These are phyloP conservation scores for Sebastes steindachneri DNA, from an alignment of 2,797 vertebrate species.

Conservation along the genomic window DNA sequence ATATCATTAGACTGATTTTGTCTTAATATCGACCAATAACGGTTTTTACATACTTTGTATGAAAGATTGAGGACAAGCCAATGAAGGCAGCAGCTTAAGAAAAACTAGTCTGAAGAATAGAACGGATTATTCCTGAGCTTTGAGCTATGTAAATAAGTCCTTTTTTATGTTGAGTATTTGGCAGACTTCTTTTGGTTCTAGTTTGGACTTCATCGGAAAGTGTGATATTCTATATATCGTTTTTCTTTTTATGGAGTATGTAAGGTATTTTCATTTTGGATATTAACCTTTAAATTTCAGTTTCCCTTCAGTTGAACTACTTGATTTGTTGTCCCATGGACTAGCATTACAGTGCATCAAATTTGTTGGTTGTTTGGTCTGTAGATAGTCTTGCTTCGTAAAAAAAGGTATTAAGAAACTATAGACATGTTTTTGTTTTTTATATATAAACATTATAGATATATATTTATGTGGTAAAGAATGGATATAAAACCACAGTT, in stretches of 20 bases:
- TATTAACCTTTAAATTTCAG: slow-evolving; percentile 83
- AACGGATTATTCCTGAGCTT: slow-evolving; percentile 92
- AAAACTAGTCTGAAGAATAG: slow-evolving; percentile 82
- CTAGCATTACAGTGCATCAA: slow-evolving; percentile 93
- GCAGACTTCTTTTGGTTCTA: slow-evolving; percentile 77
- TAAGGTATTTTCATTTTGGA: slow-evolving; percentile 86
- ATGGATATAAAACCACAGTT: slow-evolving; percentile 93
- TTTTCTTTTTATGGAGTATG: slow-evolving; percentile 85
- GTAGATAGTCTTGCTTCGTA: slow-evolving; percentile 96
- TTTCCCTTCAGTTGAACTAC: slow-evolving; percentile 82
- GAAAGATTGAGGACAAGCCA: slow-evolving; percentile 73
- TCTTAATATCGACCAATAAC: slow-evolving; percentile 85
- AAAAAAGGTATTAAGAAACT: slow-evolving; percentile 85
- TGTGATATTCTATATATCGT: slow-evolving; percentile 72
- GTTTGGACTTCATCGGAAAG: slow-evolving; percentile 89
- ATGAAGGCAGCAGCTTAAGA: slow-evolving; percentile 77
- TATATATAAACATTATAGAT: slow-evolving; percentile 85
- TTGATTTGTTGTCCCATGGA: slow-evolving; percentile 89
- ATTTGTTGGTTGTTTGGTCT: slow-evolving; percentile 95
- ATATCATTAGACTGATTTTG: slow-evolving; percentile 93
- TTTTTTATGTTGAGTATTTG: slow-evolving; percentile 88
- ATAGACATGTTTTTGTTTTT: slow-evolving; percentile 87
- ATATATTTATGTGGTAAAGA: slow-evolving; percentile 97
- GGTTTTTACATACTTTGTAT: slow-evolving; percentile 85
- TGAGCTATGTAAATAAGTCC: slow-evolving; percentile 94